These are phyloP conservation scores for Helicoverpa assulta DNA, from an alignment of 2,888 invertebrate genomes.

Conservation along the genomic window DNA sequence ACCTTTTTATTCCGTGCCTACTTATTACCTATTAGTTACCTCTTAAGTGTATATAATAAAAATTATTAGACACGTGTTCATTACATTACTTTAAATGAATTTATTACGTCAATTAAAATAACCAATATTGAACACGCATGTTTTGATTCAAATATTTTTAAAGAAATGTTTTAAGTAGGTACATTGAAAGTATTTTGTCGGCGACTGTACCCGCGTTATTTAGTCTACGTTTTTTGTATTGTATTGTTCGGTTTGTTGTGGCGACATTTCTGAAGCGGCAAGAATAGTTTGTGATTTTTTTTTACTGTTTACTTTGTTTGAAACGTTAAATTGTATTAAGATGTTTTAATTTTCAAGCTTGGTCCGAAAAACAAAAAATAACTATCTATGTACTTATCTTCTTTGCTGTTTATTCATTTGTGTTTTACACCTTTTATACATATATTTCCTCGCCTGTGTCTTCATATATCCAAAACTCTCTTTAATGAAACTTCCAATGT, in stretches of 20 bases:
- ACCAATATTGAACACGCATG: not conserved
- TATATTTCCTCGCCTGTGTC: no score
- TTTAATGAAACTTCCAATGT: not conserved
- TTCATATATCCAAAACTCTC: not conserved
- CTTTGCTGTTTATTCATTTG: no score
- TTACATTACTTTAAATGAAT: not conserved
- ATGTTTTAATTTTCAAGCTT: not conserved
- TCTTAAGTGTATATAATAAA: not conserved
- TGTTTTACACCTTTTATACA: no score
- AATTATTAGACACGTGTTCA: not conserved
- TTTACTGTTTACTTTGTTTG: constrained; percentile 11
- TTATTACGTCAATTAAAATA: not conserved
- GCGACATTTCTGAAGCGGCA: constrained; percentile 32
- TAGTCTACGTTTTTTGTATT: constrained; percentile 31
- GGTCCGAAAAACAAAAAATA: no score
- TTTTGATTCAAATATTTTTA: not conserved
- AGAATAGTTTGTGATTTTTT: constrained; percentile 11
- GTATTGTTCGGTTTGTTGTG: constrained; percentile 34
- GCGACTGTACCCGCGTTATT: constrained; percentile 32
- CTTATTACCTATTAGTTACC: not conserved
- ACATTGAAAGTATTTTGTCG: constrained; percentile 9
- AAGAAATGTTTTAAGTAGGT: not conserved
- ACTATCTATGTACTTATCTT: no score
- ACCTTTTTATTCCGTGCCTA: not conserved
- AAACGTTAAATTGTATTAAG: not conserved